Base-by-base conservation (phyloP, 2,888 invertebrate species). In the Calameuta filiformis region DNA sequence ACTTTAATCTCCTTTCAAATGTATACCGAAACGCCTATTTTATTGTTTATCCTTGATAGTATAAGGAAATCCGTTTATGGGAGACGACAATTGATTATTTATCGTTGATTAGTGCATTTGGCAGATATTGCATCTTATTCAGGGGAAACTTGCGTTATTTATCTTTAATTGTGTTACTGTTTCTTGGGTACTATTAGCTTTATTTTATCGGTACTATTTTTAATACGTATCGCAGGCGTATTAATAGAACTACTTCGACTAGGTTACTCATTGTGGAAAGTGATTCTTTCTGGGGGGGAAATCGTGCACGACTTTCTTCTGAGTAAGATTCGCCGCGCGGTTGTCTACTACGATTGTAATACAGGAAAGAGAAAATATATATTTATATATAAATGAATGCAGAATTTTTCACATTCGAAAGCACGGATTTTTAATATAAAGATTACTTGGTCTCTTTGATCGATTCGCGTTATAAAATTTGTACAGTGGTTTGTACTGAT, bases 1-100 rank as follows among this genome's bases (percentile, higher is more conserved):
- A 56, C 56, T 56, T 56, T 56, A 35, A 56, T 56, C 56, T 56
- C 34, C 37, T n/a, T 30, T 75, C 75, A 40, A 37, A 56, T 75
- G 31, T 68, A 56, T 37, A 68, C 30, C 40, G 37, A 56, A 56
- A 56, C 37, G 68, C 40, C 40, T 40, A 37, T 74, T 35, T 35
- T 23, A 31, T 35, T 35, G 9, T 9, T n/a, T 74, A 35, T 35
- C 75, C 68, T 73, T 35, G 35, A n/a, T 73, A 56, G 23, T 56
- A 2, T 23, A 56, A 56, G 56, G 56, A 56, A 56, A 56, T 56
- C 56, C 56, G 2, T 56, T 56, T 56, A 23, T 15, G 56, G 23
- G 23, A 56, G 56, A 56, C 56, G 9, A 56, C 23, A 56, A 56
- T 56, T 56, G 23, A 23, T 56, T 56, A 56, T 56, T 56, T 56